Evolutionary conservation across 2,888 invertebrate species (phyloP).

Genomic region (Polyommatus icarus): DNA sequence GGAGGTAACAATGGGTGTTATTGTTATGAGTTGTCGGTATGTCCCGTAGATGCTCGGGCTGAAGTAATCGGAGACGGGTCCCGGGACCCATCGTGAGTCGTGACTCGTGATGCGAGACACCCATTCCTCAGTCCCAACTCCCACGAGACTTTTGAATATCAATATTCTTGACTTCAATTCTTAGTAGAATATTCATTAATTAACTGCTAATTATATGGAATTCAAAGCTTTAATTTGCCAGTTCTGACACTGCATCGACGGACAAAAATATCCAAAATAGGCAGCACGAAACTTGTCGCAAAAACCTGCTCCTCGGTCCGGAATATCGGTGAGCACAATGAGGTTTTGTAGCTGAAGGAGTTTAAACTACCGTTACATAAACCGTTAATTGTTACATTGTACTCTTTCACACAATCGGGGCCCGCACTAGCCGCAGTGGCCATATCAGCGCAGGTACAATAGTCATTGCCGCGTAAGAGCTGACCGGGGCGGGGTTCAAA

Average conservation of each 20-base stretch:
- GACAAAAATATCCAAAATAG: constrained; percentile 2
- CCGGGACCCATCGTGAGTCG: not conserved
- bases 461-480: not conserved
- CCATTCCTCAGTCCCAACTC: not conserved
- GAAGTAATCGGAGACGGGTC: not conserved
- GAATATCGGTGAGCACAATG: constrained; percentile 5
- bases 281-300: not conserved
- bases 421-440: not conserved
- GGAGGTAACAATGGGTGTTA: constrained; percentile 7
- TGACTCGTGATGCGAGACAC: not conserved
- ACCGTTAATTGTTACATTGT: constrained; percentile 28
- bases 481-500: not conserved
- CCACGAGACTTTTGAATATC: not conserved
- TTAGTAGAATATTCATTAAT: not conserved
- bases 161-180: too few species aligned
- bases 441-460: not conserved
- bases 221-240: not conserved
- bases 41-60: not conserved
- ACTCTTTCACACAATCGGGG: not conserved
- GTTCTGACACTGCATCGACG: not conserved
- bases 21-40: constrained; percentile 11
- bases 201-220: not conserved
- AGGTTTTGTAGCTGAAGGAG: constrained; percentile 21
- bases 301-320: not conserved
- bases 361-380: constrained; percentile 24